phyloP scores from a whole-genome alignment of 2,888 invertebrate genomes.

The Chymomyza procnemis region DNA sequence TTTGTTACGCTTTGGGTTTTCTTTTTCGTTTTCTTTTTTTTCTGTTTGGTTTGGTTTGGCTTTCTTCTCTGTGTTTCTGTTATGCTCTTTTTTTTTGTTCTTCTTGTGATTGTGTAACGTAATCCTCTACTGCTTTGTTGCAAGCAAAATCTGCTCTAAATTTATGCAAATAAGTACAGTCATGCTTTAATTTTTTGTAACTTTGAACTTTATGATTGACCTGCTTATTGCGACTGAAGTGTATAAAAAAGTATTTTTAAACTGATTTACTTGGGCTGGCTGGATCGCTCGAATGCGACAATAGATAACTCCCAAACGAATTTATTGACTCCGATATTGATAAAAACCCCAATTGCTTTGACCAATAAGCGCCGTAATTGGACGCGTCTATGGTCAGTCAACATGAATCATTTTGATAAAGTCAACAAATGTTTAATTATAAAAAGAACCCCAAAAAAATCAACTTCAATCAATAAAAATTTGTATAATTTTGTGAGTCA shows the following conservation, averaged over 20 bases:
- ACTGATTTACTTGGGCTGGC: neutral
- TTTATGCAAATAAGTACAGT: constrained; percentile 64
- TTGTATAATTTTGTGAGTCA: neutral
- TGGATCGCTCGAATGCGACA: neutral
- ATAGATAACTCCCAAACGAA: neutral
- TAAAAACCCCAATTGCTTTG: constrained; percentile 30
- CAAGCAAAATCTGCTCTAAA: constrained; percentile 52
- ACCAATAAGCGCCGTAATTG: constrained; percentile 30
- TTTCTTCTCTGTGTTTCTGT: constrained; percentile 32
- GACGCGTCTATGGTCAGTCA: constrained; percentile 31
- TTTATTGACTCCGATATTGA: neutral
- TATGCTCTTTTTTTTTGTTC: constrained; percentile 18
- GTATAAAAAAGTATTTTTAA: constrained; percentile 18
- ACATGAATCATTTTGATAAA: constrained; percentile 33
- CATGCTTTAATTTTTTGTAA: constrained; percentile 13
- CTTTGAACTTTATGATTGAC: neutral
- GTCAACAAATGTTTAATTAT: neutral
- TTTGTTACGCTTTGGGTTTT: constrained; percentile 64
- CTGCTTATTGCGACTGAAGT: neutral
- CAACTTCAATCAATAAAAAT: neutral
- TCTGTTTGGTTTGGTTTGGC: no score
- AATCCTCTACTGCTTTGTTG: constrained; percentile 43
- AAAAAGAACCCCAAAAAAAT: neutral
- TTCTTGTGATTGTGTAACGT: constrained; percentile 47
- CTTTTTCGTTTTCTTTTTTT: constrained; percentile 34